Percentiles rank a stretch among this genome's conserved stretches.
Evolutionary conservation across 2,797 vertebrate species (phyloP).

Genomic region (Pipistrellus pipistrellus): DNA sequence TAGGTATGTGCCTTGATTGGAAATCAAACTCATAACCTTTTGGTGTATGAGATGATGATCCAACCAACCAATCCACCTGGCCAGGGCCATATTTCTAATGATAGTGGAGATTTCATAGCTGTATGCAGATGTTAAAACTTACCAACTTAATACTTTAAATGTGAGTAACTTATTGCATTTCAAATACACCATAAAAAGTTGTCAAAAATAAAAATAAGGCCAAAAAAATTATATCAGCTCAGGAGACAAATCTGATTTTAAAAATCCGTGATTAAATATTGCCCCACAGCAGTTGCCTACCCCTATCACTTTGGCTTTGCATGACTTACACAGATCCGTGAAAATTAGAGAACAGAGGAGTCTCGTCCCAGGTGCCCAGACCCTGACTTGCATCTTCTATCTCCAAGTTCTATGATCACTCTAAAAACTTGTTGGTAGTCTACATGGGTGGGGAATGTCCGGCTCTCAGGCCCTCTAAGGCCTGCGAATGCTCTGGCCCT

Average conservation of each 20-base stretch:
- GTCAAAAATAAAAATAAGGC: constrained; percentile 20
- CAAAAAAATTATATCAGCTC: neutral
- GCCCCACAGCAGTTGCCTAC: neutral
- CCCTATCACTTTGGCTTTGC: accelerated
- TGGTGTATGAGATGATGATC: neutral
- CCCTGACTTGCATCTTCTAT: neutral
- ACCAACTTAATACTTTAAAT: neutral
- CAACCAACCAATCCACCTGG: neutral
- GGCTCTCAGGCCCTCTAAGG: too few species aligned
- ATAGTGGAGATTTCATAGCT: neutral
- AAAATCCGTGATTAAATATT: neutral
- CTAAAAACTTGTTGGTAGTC: neutral
- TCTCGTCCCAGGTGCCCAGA: neutral
- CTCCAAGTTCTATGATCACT: neutral
- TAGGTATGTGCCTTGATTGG: neutral
- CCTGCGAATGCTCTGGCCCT: too few species aligned
- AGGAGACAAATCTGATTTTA: neutral
- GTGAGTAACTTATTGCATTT: neutral
- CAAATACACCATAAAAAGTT: neutral
- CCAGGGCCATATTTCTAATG: neutral
- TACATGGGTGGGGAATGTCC: too few species aligned
- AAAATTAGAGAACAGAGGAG: neutral
- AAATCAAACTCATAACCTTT: neutral
- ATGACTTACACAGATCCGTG: neutral
- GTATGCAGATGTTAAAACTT: neutral